Conservation (phyloP, 2,797 vertebrate species). For the Microhierax caerulescens region DNA sequence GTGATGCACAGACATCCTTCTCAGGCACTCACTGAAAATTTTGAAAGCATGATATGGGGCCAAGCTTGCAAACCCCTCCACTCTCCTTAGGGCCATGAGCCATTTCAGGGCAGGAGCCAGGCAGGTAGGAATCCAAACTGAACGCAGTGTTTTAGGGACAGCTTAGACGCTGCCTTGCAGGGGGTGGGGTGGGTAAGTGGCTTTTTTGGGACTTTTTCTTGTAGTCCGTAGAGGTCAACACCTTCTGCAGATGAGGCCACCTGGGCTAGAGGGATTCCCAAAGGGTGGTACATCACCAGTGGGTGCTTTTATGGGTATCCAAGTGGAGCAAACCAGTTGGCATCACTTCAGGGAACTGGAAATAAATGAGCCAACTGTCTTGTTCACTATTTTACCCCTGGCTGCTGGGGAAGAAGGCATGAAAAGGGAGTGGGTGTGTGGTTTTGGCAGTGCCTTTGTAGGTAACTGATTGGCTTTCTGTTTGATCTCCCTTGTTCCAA, state of each 20-base stretch:
- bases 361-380: neutral
- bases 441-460: neutral
- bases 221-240: neutral
- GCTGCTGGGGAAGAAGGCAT: neutral
- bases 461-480: neutral
- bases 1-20: neutral
- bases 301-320: neutral
- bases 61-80: neutral
- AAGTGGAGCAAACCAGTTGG: neutral
- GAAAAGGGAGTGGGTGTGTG: neutral
- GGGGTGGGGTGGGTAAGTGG: neutral
- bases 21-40: rapidly evolving
- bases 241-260: neutral
- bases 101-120: neutral
- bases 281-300: neutral
- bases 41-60: neutral
- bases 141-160: neutral
- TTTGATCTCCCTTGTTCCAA: neutral
- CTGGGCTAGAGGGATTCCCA: neutral
- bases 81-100: neutral
- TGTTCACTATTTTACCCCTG: neutral
- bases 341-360: neutral
- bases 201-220: neutral
- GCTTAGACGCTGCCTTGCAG: neutral
- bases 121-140: neutral